phyloP scores from a whole-genome alignment of 2,888 invertebrate genomes.

The Oeneis ivallda region DNA sequence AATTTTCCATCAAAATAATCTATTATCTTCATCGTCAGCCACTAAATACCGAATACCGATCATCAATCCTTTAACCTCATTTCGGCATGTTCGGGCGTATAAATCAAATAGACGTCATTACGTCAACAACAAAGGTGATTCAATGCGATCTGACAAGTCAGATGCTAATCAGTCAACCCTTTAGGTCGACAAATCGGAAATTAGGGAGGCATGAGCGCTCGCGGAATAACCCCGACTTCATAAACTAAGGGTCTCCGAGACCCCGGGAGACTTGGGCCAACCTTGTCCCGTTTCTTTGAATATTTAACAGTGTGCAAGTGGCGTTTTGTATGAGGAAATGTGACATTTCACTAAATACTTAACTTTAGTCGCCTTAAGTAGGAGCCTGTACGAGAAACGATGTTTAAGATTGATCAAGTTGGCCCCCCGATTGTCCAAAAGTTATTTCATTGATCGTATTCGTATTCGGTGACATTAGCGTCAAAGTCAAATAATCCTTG shows the following conservation, averaged over 20 bases:
- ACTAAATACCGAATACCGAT: neutral
- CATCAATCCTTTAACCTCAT: slow-evolving; percentile 48
- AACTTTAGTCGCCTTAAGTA: neutral
- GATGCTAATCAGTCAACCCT: slow-evolving; percentile 81
- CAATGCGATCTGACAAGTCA: slow-evolving; percentile 73
- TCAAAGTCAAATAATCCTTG: too few relatives aligned
- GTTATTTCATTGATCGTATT: too few relatives aligned
- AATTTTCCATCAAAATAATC: neutral
- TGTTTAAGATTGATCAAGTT: too few relatives aligned
- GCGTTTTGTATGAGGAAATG: slow-evolving; percentile 55
- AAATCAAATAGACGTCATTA: slow-evolving; percentile 56
- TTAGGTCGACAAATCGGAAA: slow-evolving; percentile 78
- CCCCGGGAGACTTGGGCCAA: slow-evolving; percentile 60
- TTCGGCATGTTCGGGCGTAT: slow-evolving; percentile 39
- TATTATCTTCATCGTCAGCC: neutral
- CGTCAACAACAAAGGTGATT: slow-evolving; percentile 62
- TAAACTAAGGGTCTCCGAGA: slow-evolving; percentile 55
- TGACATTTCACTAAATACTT: slow-evolving; percentile 12
- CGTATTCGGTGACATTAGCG: too few relatives aligned
- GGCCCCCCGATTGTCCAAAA: too few relatives aligned
- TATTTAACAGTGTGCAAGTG: slow-evolving; percentile 72
- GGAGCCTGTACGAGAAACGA: neutral
- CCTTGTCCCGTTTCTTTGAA: slow-evolving; percentile 74
- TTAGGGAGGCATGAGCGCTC: slow-evolving; percentile 78
- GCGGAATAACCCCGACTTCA: slow-evolving; percentile 66